Conservation (phyloP, 1,140 invertebrate species). For the Homarus americanus region DNA sequence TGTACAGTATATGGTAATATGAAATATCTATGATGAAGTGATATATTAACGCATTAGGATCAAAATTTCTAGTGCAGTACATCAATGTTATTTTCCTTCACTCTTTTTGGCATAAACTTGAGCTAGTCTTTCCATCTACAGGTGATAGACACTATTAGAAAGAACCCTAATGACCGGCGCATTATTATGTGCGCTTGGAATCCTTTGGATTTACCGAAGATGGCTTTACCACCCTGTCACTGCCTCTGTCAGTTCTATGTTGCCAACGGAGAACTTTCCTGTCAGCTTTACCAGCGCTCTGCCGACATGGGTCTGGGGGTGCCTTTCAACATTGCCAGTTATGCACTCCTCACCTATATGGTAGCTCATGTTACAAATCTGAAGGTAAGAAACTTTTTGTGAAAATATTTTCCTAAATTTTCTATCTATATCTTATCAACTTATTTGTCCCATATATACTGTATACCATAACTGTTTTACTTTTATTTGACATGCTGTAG, state of each 20-base stretch:
- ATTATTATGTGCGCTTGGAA: constrained; percentile 99
- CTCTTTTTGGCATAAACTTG: no score
- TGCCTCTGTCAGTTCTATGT: constrained; percentile 98
- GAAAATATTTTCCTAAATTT: no score
- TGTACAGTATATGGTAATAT: no score
- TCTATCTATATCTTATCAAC: no score
- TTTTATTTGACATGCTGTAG: no score
- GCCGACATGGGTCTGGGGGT: constrained; percentile 99
- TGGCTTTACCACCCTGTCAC: constrained; percentile 99
- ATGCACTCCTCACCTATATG: constrained; percentile 96
- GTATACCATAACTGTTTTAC: no score
- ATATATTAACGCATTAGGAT: no score
- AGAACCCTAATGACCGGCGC: constrained; percentile 89
- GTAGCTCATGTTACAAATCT: constrained; percentile 95
- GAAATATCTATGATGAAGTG: no score
- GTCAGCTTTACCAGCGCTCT: constrained; percentile 97
- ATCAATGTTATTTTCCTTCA: no score
- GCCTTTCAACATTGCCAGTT: constrained; percentile 99
- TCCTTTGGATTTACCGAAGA: constrained; percentile 90
- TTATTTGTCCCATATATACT: no score
- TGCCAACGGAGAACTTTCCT: constrained; percentile 85
- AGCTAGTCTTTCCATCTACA: not conserved
- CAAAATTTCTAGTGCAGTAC: no score
- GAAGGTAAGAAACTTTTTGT: constrained; percentile 80
- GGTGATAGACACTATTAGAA: constrained; percentile 88